These are phyloP conservation scores for Atta colombica DNA, from an alignment of 1,140 invertebrate species.

Conservation along the genomic window DNA sequence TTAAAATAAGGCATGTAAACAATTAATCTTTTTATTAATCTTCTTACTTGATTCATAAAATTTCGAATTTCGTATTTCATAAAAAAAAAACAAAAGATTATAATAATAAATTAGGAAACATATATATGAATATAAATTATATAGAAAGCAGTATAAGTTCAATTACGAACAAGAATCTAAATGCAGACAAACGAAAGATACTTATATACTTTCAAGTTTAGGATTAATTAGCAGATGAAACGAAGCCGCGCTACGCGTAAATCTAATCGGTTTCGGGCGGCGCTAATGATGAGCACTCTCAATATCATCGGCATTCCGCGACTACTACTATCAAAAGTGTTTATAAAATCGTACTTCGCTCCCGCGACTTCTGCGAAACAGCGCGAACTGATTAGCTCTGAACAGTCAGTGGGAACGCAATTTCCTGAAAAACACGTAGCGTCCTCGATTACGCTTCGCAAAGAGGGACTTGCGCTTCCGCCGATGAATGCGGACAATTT, in stretches of 20 bases:
- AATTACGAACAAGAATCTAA: background rate
- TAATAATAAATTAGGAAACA: background rate
- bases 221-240: conserved; percentile 24
- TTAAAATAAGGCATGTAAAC: background rate
- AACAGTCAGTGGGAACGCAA: conserved; percentile 12
- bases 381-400: conserved; percentile 25
- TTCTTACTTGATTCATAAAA: background rate
- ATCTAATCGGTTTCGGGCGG: conserved; percentile 26
- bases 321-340: background rate
- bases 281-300: background rate
- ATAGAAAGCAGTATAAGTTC: background rate
- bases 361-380: conserved; percentile 30
- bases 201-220: background rate
- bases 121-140: background rate
- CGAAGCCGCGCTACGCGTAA: background rate
- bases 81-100: background rate
- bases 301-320: background rate
- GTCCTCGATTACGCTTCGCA: conserved; percentile 20
- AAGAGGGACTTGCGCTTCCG: background rate
- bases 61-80: background rate
- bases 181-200: background rate
- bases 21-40: background rate
- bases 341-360: background rate
- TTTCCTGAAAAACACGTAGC: conserved; percentile 25
- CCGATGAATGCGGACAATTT: conserved; percentile 33